These are phyloP conservation scores for Poeciliopsis paucimaculata DNA, from an alignment of 2,797 vertebrate species.

Conservation along the genomic window DNA sequence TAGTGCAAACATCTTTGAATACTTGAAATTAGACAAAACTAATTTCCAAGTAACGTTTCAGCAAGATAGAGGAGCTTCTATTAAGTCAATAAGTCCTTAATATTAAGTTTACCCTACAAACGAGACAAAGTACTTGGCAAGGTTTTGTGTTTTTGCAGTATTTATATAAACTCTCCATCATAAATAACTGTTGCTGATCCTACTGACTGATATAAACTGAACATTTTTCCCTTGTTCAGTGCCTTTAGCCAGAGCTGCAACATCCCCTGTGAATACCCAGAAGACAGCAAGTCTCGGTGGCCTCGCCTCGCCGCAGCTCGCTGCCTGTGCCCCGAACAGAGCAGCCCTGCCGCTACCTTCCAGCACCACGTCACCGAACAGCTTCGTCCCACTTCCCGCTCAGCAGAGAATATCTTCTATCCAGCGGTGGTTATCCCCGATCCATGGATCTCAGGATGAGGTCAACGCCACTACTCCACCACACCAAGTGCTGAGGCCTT, in stretches of 20 bases:
- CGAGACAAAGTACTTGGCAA: no score
- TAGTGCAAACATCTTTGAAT: no score
- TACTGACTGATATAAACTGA: neutral
- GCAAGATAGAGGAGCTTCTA: no score
- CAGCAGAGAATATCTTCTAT: slow-evolving; percentile 80
- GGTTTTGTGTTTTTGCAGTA: no score
- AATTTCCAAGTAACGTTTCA: no score
- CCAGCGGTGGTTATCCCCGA: slow-evolving; percentile 86
- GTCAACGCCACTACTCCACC: slow-evolving; percentile 68
- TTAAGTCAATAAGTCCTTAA: no score
- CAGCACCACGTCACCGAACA: slow-evolving; percentile 76
- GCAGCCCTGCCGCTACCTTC: slow-evolving; percentile 90
- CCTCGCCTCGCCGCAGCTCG: slow-evolving; percentile 83
- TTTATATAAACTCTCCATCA: neutral
- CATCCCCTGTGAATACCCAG: slow-evolving; percentile 85
- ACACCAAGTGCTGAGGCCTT: slow-evolving; percentile 79
- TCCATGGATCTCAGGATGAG: slow-evolving; percentile 62
- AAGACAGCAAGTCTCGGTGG: slow-evolving; percentile 54
- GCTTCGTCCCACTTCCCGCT: slow-evolving; percentile 44
- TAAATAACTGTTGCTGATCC: slow-evolving; percentile 7
- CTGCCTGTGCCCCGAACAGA: slow-evolving; percentile 84
- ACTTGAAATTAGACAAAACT: no score
- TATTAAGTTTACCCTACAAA: no score
- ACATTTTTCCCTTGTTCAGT: slow-evolving; percentile 49
- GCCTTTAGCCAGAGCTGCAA: slow-evolving; percentile 42